Percentiles rank a stretch among this genome's conserved stretches.
Conservation (phyloP, 2,888 invertebrate genomes). For the Liopterus haemorrhoidalis region DNA sequence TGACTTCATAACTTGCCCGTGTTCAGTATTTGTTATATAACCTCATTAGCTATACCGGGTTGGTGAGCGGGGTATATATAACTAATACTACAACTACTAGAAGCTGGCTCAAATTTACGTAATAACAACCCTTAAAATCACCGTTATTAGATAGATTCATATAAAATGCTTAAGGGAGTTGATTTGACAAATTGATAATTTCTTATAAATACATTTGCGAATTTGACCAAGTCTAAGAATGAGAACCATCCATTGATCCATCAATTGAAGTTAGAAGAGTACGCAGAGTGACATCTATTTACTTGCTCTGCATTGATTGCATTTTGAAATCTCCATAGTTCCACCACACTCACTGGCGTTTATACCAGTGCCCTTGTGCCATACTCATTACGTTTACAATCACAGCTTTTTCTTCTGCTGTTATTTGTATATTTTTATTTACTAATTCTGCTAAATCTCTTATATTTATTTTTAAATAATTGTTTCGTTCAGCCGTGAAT, state of each 20-base stretch:
- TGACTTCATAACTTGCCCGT: too few species aligned
- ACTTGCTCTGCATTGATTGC: slow-evolving; percentile 54
- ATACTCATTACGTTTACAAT: slow-evolving; percentile 55
- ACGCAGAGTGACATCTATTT: too few species aligned
- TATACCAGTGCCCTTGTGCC: slow-evolving; percentile 61
- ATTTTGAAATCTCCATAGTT: slow-evolving; percentile 50
- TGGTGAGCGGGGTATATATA: too few species aligned
- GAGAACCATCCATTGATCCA: slow-evolving; percentile 52
- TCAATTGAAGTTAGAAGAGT: slow-evolving; percentile 47
- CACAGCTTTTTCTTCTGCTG: slow-evolving; percentile 48
- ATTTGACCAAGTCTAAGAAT: slow-evolving; percentile 48
- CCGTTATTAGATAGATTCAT: too few species aligned
- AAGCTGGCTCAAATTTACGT: too few species aligned
- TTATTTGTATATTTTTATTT: slow-evolving; percentile 35
- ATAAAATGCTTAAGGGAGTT: too few species aligned
- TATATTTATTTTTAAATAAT: slow-evolving; percentile 24
- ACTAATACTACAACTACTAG: too few species aligned
- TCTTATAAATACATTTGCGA: slow-evolving; percentile 39
- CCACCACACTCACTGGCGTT: slow-evolving; percentile 69
- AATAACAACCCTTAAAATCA: too few species aligned
- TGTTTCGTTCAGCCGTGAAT: slow-evolving; percentile 29
- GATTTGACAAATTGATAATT: slow-evolving; percentile 17
- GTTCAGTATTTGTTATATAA: too few species aligned
- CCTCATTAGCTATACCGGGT: too few species aligned
- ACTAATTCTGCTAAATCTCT: slow-evolving; percentile 28